Percentiles rank a stretch among this genome's conserved stretches.
Conservation (phyloP, 1,140 invertebrate genomes). For the Trachelipus rathkii region DNA sequence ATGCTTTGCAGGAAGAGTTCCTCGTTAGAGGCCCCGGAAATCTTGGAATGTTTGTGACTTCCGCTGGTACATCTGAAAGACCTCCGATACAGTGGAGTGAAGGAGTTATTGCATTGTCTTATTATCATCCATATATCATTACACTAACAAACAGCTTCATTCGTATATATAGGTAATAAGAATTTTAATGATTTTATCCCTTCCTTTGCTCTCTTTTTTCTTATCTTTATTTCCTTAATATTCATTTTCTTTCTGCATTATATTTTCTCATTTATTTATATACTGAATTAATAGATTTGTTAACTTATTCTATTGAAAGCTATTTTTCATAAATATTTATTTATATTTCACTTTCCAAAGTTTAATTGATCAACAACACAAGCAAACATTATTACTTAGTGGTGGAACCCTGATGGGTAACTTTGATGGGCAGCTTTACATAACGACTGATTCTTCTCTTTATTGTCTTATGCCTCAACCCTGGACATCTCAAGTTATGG, state of each 20-base stretch:
- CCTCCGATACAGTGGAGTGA: slow-evolving; percentile 58
- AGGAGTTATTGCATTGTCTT: slow-evolving; percentile 52
- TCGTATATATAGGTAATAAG: slow-evolving; percentile 54
- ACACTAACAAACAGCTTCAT: slow-evolving; percentile 54
- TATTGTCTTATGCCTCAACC: slow-evolving; percentile 55
- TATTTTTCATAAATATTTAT: neutral
- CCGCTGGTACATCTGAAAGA: slow-evolving; percentile 55
- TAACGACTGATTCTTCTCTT: slow-evolving; percentile 52
- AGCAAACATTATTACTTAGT: slow-evolving; percentile 55
- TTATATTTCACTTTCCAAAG: slow-evolving; percentile 45
- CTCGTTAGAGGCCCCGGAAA: slow-evolving; percentile 53
- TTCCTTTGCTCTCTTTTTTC: neutral
- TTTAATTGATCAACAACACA: slow-evolving; percentile 56
- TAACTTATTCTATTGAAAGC: slow-evolving; percentile 8
- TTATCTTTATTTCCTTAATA: slow-evolving; percentile 3
- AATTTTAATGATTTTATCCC: neutral
- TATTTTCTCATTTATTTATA: neutral
- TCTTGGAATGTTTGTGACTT: slow-evolving; percentile 58
- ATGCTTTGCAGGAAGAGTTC: slow-evolving; percentile 47
- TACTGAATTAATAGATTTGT: neutral
- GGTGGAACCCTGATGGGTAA: slow-evolving; percentile 53
- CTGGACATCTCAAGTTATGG: slow-evolving; percentile 55
- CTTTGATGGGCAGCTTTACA: slow-evolving; percentile 55
- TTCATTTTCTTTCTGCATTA: neutral
- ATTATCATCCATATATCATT: slow-evolving; percentile 56